Conservation (phyloP, 2,113 vertebrate species). For the Rhinopomastus cyanomelas region DNA sequence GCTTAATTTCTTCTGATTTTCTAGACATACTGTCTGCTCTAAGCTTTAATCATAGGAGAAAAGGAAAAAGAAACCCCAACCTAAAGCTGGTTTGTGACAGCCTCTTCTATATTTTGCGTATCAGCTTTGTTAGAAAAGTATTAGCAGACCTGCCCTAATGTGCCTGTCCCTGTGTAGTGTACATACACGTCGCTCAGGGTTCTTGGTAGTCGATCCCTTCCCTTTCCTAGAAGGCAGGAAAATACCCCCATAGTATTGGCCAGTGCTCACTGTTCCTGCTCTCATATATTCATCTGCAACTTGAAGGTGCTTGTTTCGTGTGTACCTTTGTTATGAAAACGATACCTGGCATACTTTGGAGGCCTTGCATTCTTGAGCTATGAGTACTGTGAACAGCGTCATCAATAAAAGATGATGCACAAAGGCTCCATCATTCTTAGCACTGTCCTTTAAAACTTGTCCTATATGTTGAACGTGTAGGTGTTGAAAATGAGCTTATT, state of each 20-base stretch:
- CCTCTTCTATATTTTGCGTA: background rate
- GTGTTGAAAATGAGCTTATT: background rate
- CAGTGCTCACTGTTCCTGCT: background rate
- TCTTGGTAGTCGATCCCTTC: background rate
- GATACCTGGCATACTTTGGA: conserved; percentile 7
- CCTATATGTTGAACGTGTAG: background rate
- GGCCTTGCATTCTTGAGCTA: conserved; percentile 37
- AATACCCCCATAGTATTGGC: background rate
- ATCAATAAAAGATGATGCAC: background rate
- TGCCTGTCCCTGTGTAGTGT: too few relatives aligned
- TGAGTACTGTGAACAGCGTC: background rate
- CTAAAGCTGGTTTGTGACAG: background rate
- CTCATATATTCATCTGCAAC: background rate
- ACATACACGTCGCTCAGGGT: background rate
- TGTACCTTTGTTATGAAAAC: conserved; percentile 11
- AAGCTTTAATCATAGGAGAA: background rate
- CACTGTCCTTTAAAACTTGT: background rate
- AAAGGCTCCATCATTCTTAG: background rate
- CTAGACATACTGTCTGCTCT: background rate
- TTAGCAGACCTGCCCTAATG: background rate
- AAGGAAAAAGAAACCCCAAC: background rate
- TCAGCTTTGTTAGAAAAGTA: background rate
- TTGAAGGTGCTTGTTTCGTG: background rate
- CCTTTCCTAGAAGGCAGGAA: background rate
- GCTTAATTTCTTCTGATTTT: background rate